Conservation (phyloP, 2,797 vertebrate genomes). For the Nannoperca obscura region DNA sequence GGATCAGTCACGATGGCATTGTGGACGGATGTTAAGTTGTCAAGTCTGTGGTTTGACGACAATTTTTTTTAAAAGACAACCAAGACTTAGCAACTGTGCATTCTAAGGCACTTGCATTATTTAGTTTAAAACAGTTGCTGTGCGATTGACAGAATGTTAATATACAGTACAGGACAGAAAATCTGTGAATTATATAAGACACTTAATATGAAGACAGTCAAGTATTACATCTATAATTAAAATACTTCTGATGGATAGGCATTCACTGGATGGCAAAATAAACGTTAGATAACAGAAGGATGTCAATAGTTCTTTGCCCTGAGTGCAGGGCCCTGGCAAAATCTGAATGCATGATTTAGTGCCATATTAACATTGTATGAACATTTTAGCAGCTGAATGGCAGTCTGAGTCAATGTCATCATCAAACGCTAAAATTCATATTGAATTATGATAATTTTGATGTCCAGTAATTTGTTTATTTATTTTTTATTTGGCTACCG, state of each 20-base stretch:
- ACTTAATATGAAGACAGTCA: conserved; percentile 48
- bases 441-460: not conserved
- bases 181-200: conserved; percentile 53
- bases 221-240: conserved; percentile 52
- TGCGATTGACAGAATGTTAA: conserved; percentile 46
- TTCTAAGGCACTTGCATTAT: conserved; percentile 80
- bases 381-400: conserved; percentile 6
- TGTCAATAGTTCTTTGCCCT: conserved; percentile 19
- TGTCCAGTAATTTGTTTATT: not conserved
- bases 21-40: conserved; percentile 28
- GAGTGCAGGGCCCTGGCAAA: conserved; percentile 8
- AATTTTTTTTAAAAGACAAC: not conserved
- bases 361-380: conserved; percentile 7
- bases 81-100: conserved; percentile 54
- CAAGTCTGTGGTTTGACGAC: conserved; percentile 59
- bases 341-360: conserved; percentile 34
- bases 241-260: conserved; percentile 35
- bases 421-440: not conserved
- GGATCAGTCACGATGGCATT: conserved; percentile 47
- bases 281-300: conserved; percentile 30
- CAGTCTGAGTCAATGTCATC: not conserved
- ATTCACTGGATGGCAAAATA: conserved; percentile 56
- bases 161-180: conserved; percentile 68
- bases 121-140: conserved; percentile 57
- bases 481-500: not conserved